Conservation (phyloP, 2,888 invertebrate genomes). For the Drosophila gaucha region DNA sequence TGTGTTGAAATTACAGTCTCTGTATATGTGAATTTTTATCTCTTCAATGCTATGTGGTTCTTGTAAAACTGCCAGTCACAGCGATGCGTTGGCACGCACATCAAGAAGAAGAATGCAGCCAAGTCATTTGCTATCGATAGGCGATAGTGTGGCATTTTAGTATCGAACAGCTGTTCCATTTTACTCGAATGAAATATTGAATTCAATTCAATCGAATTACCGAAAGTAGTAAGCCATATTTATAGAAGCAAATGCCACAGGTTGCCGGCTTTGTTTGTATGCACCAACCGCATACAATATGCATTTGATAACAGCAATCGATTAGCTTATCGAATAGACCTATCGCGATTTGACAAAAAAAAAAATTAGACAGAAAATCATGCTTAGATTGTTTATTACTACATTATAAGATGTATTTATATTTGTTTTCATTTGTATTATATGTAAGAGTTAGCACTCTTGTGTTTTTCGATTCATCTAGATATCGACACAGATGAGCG, state of each 20-base stretch:
- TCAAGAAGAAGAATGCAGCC: conserved; percentile 25
- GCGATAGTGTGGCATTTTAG: conserved; percentile 36
- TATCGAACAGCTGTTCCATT: conserved; percentile 34
- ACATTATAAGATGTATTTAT: conserved; percentile 44
- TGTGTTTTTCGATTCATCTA: conserved; percentile 2
- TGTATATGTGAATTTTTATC: conserved; percentile 69
- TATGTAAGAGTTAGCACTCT: conserved; percentile 24
- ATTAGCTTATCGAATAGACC: not conserved
- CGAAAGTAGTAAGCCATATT: no score
- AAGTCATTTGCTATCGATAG: conserved; percentile 26
- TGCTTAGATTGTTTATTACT: conserved; percentile 48
- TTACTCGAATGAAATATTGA: not conserved
- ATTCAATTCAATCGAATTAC: not conserved
- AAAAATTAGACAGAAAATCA: not conserved
- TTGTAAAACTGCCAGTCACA: conserved; percentile 61
- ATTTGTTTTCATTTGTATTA: conserved; percentile 3
- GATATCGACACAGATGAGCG: not conserved
- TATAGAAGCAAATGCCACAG: not conserved
- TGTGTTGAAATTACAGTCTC: conserved; percentile 63
- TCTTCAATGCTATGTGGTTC: conserved; percentile 61
- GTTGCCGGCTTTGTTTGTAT: no score
- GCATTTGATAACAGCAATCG: not conserved
- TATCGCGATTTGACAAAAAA: not conserved
- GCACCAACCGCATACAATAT: no score
- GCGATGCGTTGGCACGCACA: conserved; percentile 36